Evolutionary conservation across 2,888 invertebrate genomes (phyloP), one percentile per base, ranked within the genome.

Genomic region (Nemotelus pantherinus): DNA sequence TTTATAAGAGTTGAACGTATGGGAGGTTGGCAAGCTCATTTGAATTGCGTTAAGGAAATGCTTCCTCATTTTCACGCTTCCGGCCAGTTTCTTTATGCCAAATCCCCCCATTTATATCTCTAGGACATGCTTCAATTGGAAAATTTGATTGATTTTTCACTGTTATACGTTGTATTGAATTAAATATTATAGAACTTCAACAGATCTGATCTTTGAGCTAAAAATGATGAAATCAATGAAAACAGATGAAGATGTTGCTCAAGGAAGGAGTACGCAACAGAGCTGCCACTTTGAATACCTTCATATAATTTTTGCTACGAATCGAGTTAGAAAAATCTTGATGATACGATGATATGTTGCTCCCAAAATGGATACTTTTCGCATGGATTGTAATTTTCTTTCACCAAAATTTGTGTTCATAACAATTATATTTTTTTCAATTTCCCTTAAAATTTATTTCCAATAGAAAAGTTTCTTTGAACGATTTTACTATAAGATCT

Each of bases 161-260:
- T 44, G 78, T 84, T 80, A 80, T 82, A 83, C 83, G 84, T 80
- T 82, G 85, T 55, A 84, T 85, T 60, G 85, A 86, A 85, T 81
- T 85, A n/a, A 83, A 81, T n/a, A n/a, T 83, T 85, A 78, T 83
- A 83, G 83, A 79, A 83, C 82, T 81, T 83, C 81, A 72, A 83
- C 83, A 47, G 83, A 83, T 55, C 83, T 83, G 83, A 71, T 82
- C 0, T 83, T 83, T 72, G 83, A 84, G 77, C 83, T 83, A 75
- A 80, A 80, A 6, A 76, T 83, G 77, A 83, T 83, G 83, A 83
- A 83, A 81, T 50, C 81, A 2, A 82, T 83, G 79, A 86, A 86
- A 83, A 85, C 84, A 83, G 83, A 84, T 82, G 85, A 85, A 81
- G 85, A 85, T 80, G 80, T 86, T 81, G 71, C 85, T 83, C 85